These are phyloP conservation scores for Drosophila rellima DNA, from an alignment of 2,888 invertebrate species.

Conservation along the genomic window DNA sequence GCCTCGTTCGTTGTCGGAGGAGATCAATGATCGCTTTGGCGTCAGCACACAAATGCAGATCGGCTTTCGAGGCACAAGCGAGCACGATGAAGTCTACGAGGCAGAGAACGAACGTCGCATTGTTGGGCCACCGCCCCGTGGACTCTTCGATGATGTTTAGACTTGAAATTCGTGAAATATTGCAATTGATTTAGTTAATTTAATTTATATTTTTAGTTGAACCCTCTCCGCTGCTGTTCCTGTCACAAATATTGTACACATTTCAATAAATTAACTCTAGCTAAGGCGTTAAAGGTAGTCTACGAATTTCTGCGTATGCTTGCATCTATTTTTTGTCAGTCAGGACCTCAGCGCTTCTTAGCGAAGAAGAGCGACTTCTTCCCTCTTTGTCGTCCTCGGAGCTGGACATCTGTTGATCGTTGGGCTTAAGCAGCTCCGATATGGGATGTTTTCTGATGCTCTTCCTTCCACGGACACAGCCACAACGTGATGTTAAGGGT, in stretches of 20 bases:
- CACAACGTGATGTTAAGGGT: slow-evolving; percentile 34
- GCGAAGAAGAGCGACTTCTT: neutral
- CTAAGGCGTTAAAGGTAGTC: neutral
- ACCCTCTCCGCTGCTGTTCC: slow-evolving; percentile 59
- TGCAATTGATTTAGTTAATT: slow-evolving; percentile 45
- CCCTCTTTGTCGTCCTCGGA: neutral
- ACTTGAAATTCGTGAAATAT: slow-evolving; percentile 30
- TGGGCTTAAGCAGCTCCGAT: neutral
- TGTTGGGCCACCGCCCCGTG: slow-evolving; percentile 90
- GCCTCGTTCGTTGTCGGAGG: slow-evolving; percentile 86
- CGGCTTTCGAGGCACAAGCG: slow-evolving; percentile 81
- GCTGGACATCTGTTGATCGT: neutral
- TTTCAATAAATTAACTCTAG: slow-evolving; percentile 37
- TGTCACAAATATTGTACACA: slow-evolving; percentile 48
- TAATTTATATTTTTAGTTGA: slow-evolving; percentile 25
- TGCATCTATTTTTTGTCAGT: neutral
- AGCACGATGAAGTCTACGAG: slow-evolving; percentile 77
- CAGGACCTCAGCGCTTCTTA: too few relatives aligned
- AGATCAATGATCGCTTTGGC: slow-evolving; percentile 89
- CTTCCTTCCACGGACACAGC: slow-evolving; percentile 33
- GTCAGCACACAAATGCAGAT: slow-evolving; percentile 88
- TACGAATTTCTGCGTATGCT: neutral
- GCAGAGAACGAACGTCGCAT: slow-evolving; percentile 85
- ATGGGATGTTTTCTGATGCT: slow-evolving; percentile 39
- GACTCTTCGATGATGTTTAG: slow-evolving; percentile 94